Evolutionary conservation across 2,113 vertebrate genomes (phyloP).

Genomic region (Dendrocopos noguchii): DNA sequence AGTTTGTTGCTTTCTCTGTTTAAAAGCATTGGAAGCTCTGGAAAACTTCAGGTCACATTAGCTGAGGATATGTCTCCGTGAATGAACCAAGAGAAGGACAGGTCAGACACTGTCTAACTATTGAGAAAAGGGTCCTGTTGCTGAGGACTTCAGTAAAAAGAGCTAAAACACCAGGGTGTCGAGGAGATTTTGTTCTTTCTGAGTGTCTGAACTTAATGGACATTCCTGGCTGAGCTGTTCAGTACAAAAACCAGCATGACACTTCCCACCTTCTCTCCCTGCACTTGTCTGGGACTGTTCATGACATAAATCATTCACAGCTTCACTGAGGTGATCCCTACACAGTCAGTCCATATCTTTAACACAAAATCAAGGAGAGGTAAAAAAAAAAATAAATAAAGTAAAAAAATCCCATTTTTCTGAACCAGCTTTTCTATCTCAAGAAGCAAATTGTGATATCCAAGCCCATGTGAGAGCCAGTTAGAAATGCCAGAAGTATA

Average conservation of each 20-base stretch:
- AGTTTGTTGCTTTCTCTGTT: not conserved
- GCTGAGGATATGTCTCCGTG: not conserved
- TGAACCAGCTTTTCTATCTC: conserved; percentile 24
- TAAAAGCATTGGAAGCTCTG: not conserved
- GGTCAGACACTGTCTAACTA: not conserved
- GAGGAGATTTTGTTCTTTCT: not conserved
- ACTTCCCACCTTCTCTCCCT: not conserved
- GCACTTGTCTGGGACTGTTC: not conserved
- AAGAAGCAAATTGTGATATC: not conserved
- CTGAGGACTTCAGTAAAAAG: not conserved
- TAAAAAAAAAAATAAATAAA: fast-evolving
- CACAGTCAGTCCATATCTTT: not conserved
- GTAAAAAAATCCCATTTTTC: not conserved
- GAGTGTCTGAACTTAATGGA: conserved; percentile 21
- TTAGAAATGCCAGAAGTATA: not conserved
- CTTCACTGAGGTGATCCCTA: conserved; percentile 16
- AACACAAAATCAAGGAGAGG: not conserved
- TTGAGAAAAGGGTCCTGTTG: not conserved
- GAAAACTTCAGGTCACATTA: not conserved
- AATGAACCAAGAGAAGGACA: not conserved
- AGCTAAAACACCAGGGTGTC: not conserved
- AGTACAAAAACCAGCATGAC: conserved; percentile 4
- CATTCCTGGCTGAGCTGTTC: conserved; percentile 39
- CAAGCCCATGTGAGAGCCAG: not conserved
- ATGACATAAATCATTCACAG: conserved; percentile 20